phyloP scores from a whole-genome alignment of 2,113 vertebrate species.

The Peromyscus polionotus region DNA sequence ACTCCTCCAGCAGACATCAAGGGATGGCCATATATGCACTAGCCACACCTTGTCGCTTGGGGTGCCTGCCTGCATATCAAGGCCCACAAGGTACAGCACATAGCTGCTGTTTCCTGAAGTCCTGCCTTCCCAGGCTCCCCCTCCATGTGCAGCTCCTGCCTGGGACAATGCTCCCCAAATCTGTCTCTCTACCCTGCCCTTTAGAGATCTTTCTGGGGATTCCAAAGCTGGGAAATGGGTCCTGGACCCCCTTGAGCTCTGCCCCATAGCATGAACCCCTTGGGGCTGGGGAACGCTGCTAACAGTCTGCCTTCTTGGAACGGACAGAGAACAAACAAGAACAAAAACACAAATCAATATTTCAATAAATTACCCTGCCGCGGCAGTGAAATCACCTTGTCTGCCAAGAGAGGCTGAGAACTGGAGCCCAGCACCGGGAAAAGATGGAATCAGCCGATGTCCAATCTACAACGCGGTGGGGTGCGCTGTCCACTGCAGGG shows the following conservation, averaged over 20 bases:
- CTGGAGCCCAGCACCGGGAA: background rate
- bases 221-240: background rate
- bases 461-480: background rate
- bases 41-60: background rate
- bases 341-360: constrained; percentile 65
- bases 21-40: background rate
- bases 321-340: background rate
- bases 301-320: background rate
- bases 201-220: background rate
- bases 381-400: background rate
- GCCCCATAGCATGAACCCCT: background rate
- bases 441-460: rapidly evolving
- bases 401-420: background rate
- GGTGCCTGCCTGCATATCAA: background rate
- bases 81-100: too few relatives aligned
- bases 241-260: background rate
- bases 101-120: background rate
- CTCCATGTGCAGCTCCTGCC: too few relatives aligned
- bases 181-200: background rate
- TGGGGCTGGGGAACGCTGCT: rapidly evolving
- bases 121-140: background rate
- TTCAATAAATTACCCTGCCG: constrained; percentile 55
- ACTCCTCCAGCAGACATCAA: background rate
- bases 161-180: background rate
- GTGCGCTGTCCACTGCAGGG: background rate